phyloP scores from a whole-genome alignment of 2,888 invertebrate species.

The Mythimna lalbum region DNA sequence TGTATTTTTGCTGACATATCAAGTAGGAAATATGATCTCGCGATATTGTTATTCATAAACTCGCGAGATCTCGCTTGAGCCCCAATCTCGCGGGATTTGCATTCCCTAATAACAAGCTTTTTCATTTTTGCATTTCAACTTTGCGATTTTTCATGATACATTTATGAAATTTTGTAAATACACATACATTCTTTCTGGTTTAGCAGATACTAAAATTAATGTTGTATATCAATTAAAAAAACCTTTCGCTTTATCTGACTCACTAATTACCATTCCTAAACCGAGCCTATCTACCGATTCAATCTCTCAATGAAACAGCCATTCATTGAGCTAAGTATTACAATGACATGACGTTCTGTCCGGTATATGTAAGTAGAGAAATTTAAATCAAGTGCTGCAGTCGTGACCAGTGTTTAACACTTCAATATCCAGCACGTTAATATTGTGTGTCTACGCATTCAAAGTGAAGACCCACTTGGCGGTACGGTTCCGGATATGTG shows the following conservation, averaged over 20 bases:
- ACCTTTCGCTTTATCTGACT: not conserved
- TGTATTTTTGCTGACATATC: no score
- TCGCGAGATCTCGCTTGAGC: no score
- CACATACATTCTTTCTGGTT: no score
- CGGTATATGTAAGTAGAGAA: slow-evolving; percentile 44
- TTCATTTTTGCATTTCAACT: no score
- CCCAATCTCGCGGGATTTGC: no score
- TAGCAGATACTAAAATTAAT: no score
- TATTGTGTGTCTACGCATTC: slow-evolving; percentile 24
- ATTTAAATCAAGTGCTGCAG: slow-evolving; percentile 37
- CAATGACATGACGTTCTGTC: slow-evolving; percentile 6
- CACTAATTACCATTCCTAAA: not conserved
- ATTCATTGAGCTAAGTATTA: slow-evolving; percentile 32
- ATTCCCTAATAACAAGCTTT: no score
- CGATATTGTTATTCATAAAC: no score
- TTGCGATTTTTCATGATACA: no score
- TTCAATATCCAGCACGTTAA: slow-evolving; percentile 34
- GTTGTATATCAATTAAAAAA: no score
- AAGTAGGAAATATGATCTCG: no score
- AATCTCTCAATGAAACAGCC: slow-evolving; percentile 8
- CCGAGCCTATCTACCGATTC: not conserved
- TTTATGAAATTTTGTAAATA: no score
- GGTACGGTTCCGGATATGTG: slow-evolving; percentile 26
- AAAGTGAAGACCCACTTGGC: slow-evolving; percentile 29
- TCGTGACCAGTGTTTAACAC: slow-evolving; percentile 37